Evolutionary conservation across 2,797 vertebrate species (phyloP).

Genomic region (Aphelocoma californica): DNA sequence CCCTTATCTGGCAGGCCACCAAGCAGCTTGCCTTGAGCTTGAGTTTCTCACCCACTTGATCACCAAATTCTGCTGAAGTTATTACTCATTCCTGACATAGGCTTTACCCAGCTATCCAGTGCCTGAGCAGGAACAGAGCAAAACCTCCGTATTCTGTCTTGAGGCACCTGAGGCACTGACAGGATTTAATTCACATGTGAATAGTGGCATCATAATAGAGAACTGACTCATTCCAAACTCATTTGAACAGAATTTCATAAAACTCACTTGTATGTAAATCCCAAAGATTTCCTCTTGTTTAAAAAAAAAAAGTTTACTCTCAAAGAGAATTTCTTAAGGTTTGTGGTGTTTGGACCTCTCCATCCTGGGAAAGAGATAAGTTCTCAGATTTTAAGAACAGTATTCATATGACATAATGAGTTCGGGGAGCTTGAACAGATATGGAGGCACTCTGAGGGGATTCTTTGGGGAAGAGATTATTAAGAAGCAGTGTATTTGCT

Average conservation of each 20-base stretch:
- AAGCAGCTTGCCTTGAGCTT: not conserved
- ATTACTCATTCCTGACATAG: not conserved
- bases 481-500: not conserved
- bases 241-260: constrained; percentile 52
- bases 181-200: not conserved
- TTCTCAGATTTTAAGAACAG: constrained; percentile 17
- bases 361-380: not conserved
- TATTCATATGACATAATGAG: not conserved
- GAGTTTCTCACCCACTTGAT: not conserved
- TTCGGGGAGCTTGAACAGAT: not conserved
- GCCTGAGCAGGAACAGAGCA: not conserved
- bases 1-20: not conserved
- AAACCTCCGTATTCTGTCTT: not conserved
- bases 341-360: constrained; percentile 1
- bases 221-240: constrained; percentile 5
- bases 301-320: not conserved
- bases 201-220: constrained; percentile 26
- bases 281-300: not conserved
- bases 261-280: constrained; percentile 8
- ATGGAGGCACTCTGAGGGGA: not conserved
- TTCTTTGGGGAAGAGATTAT: not conserved
- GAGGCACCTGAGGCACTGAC: not conserved
- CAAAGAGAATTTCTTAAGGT: constrained; percentile 19
- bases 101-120: not conserved
- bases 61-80: not conserved